A percentile compares a stretch with the other conserved stretches of the same genome.
These are phyloP conservation scores for Tangara arthus DNA, from an alignment of 2,797 vertebrate genomes.

Conservation along the genomic window DNA sequence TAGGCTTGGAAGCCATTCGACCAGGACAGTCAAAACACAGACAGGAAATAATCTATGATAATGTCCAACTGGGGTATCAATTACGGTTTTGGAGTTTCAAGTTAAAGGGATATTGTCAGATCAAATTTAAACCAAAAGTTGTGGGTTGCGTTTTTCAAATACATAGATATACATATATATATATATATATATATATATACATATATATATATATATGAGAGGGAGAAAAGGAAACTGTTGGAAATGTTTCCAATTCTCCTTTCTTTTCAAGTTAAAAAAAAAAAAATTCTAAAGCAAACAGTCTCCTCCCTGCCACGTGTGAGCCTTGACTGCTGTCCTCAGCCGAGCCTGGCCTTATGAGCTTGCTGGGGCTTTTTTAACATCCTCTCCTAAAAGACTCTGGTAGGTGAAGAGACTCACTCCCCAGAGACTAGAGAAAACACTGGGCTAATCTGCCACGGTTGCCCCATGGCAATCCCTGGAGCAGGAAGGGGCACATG, in stretches of 20 bases:
- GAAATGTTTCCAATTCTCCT: constrained; percentile 17
- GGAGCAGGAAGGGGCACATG: neutral
- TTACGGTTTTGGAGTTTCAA: constrained; percentile 59
- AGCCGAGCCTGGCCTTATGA: neutral
- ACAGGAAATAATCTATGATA: constrained; percentile 73
- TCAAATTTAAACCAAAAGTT: constrained; percentile 61
- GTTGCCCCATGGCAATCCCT: neutral
- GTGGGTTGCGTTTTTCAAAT: constrained; percentile 4
- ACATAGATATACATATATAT: constrained; percentile 1
- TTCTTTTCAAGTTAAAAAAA: neutral
- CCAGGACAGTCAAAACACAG: constrained; percentile 76
- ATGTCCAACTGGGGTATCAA: constrained; percentile 68
- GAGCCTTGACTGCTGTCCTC: neutral
- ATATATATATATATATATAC: neutral
- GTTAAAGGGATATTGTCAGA: constrained; percentile 65
- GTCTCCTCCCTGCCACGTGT: neutral
- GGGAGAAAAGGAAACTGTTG: neutral
- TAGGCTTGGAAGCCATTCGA: constrained; percentile 70
- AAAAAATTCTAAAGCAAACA: constrained; percentile 17
- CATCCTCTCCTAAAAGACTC: neutral
- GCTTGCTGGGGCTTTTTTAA: neutral
- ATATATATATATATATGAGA: neutral
- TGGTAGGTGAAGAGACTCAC: neutral
- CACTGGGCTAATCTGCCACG: accelerated
- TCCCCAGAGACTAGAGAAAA: neutral